Evolutionary conservation across 2,888 invertebrate genomes (phyloP), one percentile per base, ranked within the genome.

Genomic region (Amblyjoppa proteus): DNA sequence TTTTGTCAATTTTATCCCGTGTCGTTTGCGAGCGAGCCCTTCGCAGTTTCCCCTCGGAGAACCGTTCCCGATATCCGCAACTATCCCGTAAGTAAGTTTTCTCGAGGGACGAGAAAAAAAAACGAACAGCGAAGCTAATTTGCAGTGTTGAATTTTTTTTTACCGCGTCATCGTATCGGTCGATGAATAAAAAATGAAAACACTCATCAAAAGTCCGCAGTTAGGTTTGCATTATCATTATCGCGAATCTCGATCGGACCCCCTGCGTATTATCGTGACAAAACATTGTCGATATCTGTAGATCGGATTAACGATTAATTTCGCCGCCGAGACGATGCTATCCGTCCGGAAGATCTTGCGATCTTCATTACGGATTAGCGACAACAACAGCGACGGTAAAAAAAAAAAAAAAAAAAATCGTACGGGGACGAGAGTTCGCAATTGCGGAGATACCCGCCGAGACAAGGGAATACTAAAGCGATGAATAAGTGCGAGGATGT

Each of bases 361-460:
- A 83, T 79, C 85, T 56, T 49, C 56, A 74, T 41, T 58, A 41
- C 41, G 34, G 64, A 64, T 78, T 61, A 49, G 61, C 9, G 49
- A 77, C 38, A 25, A 41, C 5, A 34, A 71, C 34, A 34, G 34
- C 11, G 16, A 16, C 45, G 5, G 16, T 45, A 31, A 20, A 20
- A 20, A 38, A 75, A 25, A 31, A 75, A 25, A 31, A 38, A 75
- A 25, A 34, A 38, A 31, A 41, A 74, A 38, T 13, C 16, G 25
- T 16, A 74, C 41, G 13, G 45, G 45, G 7, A 41, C 11, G 11
- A 41, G 16, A 73, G 53, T n/a, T 13, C 38, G 71, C 71, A 56
- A 79, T 71, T 53, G 64, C 49, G 34, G 49, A 45, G 61, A 75
- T 69, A 70, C 7, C 56, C 11, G 25, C 28, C 4, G 64, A 81